A percentile compares a stretch with the other conserved stretches of the same genome.
These are phyloP conservation scores for Motacilla alba DNA, from an alignment of 2,113 vertebrate genomes.

Conservation along the genomic window DNA sequence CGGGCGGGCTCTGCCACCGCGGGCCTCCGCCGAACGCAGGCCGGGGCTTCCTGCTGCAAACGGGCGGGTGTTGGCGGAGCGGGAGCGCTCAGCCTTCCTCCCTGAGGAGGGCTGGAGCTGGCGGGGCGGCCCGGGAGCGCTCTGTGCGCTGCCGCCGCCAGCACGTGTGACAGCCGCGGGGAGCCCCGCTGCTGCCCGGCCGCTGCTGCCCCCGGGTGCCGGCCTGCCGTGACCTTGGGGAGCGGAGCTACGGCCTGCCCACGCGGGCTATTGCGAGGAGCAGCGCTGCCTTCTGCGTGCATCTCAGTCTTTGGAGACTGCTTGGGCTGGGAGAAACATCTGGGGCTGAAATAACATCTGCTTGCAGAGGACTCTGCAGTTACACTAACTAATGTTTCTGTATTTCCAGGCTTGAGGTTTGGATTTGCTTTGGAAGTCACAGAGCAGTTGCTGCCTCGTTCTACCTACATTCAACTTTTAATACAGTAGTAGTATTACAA, in stretches of 20 bases:
- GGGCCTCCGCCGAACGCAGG: not conserved
- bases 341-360: not conserved
- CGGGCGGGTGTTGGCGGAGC: accelerated
- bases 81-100: accelerated
- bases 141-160: accelerated
- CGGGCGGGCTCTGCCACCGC: not conserved
- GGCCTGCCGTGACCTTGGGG: not conserved
- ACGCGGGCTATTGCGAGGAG: accelerated
- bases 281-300: not conserved
- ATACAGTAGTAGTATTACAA: not conserved
- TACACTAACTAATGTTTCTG: accelerated
- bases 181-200: not conserved
- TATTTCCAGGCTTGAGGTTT: not conserved
- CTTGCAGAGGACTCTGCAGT: not conserved
- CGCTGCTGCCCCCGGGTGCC: not conserved
- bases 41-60: accelerated
- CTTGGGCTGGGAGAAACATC: not conserved
- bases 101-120: not conserved
- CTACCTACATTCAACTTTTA: not conserved
- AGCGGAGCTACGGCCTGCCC: not conserved
- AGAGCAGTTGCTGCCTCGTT: not conserved
- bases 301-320: accelerated
- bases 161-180: not conserved
- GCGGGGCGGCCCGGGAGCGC: accelerated
- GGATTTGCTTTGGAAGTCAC: not conserved